Conservation (phyloP, 2,888 invertebrate genomes). For the Drosophila setosimentum region DNA sequence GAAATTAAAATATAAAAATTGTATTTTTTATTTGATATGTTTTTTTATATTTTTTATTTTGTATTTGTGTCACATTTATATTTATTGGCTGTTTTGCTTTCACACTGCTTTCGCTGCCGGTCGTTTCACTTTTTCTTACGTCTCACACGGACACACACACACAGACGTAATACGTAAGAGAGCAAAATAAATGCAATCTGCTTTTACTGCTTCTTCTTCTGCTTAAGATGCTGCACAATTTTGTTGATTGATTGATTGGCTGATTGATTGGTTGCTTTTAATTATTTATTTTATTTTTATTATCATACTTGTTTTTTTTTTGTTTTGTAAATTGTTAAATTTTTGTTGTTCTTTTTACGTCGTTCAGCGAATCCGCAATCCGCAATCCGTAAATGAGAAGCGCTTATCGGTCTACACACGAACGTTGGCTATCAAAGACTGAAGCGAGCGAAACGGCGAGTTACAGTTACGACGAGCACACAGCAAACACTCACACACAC, state of each 20-base stretch:
- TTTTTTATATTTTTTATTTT: not conserved
- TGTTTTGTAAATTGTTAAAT: conserved; percentile 43
- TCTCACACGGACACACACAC: conserved; percentile 29
- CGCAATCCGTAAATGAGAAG: conserved; percentile 50
- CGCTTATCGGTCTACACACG: conserved; percentile 84
- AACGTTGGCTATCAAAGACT: conserved; percentile 85
- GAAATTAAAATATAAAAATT: conserved; percentile 16
- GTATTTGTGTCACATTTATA: conserved; percentile 19
- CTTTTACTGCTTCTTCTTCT: conserved; percentile 26
- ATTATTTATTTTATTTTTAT: not conserved
- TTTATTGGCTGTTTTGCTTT: conserved; percentile 65
- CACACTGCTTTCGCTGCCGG: conserved; percentile 76
- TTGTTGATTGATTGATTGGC: conserved; percentile 10
- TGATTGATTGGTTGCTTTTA: conserved; percentile 35
- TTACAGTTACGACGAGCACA: conserved; percentile 75
- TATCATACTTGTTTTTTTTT: conserved; percentile 36
- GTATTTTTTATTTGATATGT: conserved; percentile 12
- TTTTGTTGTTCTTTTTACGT: conserved; percentile 18
- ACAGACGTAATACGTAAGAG: conserved; percentile 50
- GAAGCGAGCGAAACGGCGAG: conserved; percentile 65
- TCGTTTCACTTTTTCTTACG: conserved; percentile 72
- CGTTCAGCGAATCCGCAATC: conserved; percentile 29
- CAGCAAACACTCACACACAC: conserved; percentile 39
- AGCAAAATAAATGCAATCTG: conserved; percentile 67
- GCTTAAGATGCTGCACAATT: conserved; percentile 39